Evolutionary conservation across 2,113 vertebrate genomes (phyloP), one percentile per base, ranked within the genome.

Genomic region (Setophaga petechia): DNA sequence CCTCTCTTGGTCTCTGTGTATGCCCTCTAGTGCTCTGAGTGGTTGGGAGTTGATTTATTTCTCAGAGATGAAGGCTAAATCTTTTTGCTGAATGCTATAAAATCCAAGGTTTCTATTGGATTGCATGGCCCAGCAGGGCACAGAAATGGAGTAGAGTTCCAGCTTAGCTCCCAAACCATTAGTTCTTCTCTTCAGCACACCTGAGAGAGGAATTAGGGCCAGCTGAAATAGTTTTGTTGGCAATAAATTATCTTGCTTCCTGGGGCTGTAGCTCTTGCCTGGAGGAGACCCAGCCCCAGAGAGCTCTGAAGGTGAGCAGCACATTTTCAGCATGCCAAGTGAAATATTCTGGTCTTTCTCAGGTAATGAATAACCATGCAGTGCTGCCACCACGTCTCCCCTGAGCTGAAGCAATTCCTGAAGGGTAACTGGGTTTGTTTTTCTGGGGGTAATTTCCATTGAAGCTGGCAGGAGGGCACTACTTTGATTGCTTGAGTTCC

Each of bases 311-410:
- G n/a, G 15, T 43, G 46, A 79, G 75, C 39, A 80, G 44, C 46
- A n/a, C 4, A 0, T 14, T 69, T 63, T 43, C 39, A 86, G 41
- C 9, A 6, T 2, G 4, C 33, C 15, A 21, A 17, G 69, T 24
- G n/a, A 80, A 58, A 23, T 30, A 24, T 61, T 35, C 28, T 58
- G 77, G 15, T 8, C 35, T 55, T 79, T 58, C 35, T 30, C 51
- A 24, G 51, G 5, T 49, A 25, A 35, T 7, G 9, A 2, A 4
- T 58, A 63, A 51, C 63, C 46, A 51, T 2, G 5, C 25, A 66
- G 28, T 37, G 24, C 17, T 84, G 55, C 43, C 37, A 62, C 27
- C 33, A 31, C 12, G 12, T 82, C 49, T 95, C 14, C 37, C 30
- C 30, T 44, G 15, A 69, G 62, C n/a, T 82, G 58, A 62, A 68